Percentiles rank a stretch among this genome's conserved stretches.
These are phyloP conservation scores for Glossosoma conforme DNA, from an alignment of 1,140 invertebrate genomes.

Conservation along the genomic window DNA sequence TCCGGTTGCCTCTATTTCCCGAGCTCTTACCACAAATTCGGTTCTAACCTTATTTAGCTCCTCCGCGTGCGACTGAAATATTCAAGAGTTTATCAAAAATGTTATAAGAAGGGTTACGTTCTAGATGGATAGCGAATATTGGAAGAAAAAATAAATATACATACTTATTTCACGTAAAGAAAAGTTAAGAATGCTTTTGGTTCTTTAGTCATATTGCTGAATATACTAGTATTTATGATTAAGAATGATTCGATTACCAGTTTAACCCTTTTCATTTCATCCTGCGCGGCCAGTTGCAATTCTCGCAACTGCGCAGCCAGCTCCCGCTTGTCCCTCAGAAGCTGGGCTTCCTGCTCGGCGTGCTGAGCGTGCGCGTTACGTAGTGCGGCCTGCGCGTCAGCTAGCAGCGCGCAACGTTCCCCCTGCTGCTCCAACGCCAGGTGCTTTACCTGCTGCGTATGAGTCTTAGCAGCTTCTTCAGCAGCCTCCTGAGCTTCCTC, in stretches of 20 bases:
- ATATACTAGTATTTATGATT: no score
- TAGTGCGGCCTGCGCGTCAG: constrained; percentile 69
- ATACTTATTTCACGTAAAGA: no score
- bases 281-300: constrained; percentile 49
- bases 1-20: constrained; percentile 76
- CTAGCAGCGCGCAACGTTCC: constrained; percentile 42
- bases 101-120: no score
- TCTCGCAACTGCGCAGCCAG: constrained; percentile 71
- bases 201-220: no score
- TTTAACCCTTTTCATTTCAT: no score
- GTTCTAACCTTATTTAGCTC: constrained; percentile 61
- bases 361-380: constrained; percentile 73
- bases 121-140: no score
- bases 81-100: not conserved
- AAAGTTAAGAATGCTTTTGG: no score
- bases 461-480: constrained; percentile 36
- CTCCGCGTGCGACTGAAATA: constrained; percentile 39
- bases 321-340: constrained; percentile 73
- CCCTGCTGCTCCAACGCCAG: constrained; percentile 21
- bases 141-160: no score
- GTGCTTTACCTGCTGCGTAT: constrained; percentile 25
- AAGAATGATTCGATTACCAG: no score
- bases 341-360: constrained; percentile 65
- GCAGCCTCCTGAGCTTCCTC: constrained; percentile 34
- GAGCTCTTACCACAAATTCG: constrained; percentile 68